Base-by-base conservation (phyloP, 2,113 vertebrate genomes). In the Camelus dromedarius region DNA sequence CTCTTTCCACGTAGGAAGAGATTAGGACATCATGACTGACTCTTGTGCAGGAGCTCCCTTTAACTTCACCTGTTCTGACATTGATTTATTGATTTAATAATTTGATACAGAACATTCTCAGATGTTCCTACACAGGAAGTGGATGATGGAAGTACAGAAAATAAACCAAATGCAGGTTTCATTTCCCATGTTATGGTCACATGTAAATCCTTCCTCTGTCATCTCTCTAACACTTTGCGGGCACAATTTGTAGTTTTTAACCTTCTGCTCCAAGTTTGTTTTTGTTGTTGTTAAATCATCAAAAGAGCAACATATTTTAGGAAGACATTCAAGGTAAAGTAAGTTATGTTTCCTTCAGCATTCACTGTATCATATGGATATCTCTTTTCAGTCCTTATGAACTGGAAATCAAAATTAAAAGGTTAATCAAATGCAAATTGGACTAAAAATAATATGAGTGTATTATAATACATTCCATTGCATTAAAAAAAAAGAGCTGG, bases 321-420 rank as follows among this genome's bases (percentile, higher is more conserved):
- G 42, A 93, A 90, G 14, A 85, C 10, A 77, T 83, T 84, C 52
- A 90, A 64, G 28, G 18, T 72, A 72, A 93, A 88, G 69, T 50
- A 50, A 60, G 60, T 32, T 76, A 13, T 69, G 10, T 76, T 70
- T 67, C 1, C 6, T 6, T 62, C 26, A 82, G 50, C 1, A 50
- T 56, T 88, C 52, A 89, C 20, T 42, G 0, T 60, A 24, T 83
- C 14, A 35, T 6, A 18, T 54, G 35, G 18, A n/a, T 73, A 73
- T 35, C 46, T 82, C 5, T 58, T 52, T n/a, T 91, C 22, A 73
- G n/a, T 56, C 6, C 12, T 80, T 81, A 73, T n/a, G 19, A 88
- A 50, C 10, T 81, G 9, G 24, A 92, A 56, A 24, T 56, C 12
- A 82, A 88, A 72, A 35, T 72, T 24, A 73, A 91, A 92, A 7